Base-by-base conservation (phyloP, 2,888 invertebrate genomes). In the Ctena decussata region DNA sequence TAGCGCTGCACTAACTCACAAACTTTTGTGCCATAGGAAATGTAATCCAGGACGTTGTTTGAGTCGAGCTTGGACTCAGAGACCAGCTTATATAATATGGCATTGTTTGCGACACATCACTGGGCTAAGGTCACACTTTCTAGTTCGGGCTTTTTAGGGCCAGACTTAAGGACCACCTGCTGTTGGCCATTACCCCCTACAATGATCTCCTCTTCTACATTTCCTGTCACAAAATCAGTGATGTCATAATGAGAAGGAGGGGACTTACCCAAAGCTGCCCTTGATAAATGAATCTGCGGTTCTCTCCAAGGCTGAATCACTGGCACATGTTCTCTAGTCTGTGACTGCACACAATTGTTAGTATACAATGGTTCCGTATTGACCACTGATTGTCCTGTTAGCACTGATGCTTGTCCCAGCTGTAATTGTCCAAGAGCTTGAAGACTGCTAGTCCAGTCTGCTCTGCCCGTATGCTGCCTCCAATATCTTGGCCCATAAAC, bases 71-170 rank as follows among this genome's bases (percentile, higher is more conserved):
- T 69, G 11, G 35, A 32, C 27, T 69, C 69, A 37, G 11, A 35
- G 37, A 35, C 69, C 37, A 69, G 24, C 24, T n/a, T 46, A 18
- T 46, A 44, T 35, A 46, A 46, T 27, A 74, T 74, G 3, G 74
- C 74, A 74, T 30, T 46, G 74, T 46, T 74, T 37, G 49, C 74
- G 18, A 49, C 32, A 41, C 39, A 74, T 49, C 74, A 74, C 49
- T 74, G 74, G 11, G 44, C 41, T 18, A 74, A 11, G 49, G 41
- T 49, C 5, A 74, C 32, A 46, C 18, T 44, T 30, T 74, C 44
- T 18, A 74, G 30, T 46, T 74, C 49, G 41, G 74, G 74, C 41
- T 74, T 74, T 30, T n/a, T 32, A 11, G 74, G 32, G 30, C 74
- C 74, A 27, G 74, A 35, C 37, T 69, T 69, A 12, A 69, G 18